Base-by-base conservation (phyloP, 2,113 vertebrate species). In the Opisthocomus hoazin region DNA sequence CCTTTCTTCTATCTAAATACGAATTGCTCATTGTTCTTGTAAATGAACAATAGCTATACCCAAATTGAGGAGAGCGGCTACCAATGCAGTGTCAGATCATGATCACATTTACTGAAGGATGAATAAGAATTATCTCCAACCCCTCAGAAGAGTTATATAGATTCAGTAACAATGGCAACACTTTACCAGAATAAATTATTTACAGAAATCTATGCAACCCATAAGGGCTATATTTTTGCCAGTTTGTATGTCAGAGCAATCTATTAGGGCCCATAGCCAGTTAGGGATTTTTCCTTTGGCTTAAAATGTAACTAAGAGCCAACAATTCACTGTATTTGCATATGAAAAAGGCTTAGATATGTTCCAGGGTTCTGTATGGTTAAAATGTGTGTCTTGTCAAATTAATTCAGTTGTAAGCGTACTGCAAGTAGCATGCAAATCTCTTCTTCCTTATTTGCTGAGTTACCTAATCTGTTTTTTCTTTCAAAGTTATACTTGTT, bases 401-500 rank as follows among this genome's bases (percentile, higher is more conserved):
- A 78, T 87, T 89, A 92, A 95, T 54, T 73, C 34, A 34, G 13
- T 46, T 61, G 58, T 87, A 84, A 96, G 84, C 90, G 77, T 70
- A 74, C 48, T 61, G 18, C n/a, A 93, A 84, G 36, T 26, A 93
- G 54, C 0, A 10, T 73, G 9, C 54, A 92, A 92, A 92, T 74
- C 63, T 50, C 41, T 71, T 79, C 64, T 94, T 74, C 60, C 54
- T 97, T 96, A 74, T 97, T 95, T 89, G 17, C 20, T 69, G 37
- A 76, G 41, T 90, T 68, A 69, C 37, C 77, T 95, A 92, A 95
- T 66, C 39, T 85, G 80, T 64, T 89, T 85, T 94, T 88, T 76
- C 16, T 50, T 95, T 87, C 85, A 71, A 91, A 61, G 2, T 85
- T 84, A 30, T 3, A 53, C 23, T 84, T 70, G 57, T 43, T 93